Conservation (phyloP, 2,113 vertebrate genomes). For the Eleginops maclovinus region DNA sequence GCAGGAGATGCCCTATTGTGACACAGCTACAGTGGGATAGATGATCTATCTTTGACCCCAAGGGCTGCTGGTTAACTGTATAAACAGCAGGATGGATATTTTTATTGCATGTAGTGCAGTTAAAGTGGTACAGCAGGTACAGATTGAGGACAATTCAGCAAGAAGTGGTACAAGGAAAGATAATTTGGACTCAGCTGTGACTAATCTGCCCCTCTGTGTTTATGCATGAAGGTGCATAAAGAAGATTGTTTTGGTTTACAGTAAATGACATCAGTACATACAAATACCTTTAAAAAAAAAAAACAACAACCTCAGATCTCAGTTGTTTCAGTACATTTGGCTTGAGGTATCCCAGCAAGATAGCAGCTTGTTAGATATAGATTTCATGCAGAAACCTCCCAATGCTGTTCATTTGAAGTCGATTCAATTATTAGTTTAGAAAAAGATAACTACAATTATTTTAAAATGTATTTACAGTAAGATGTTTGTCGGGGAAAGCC, state of each 20-base stretch:
- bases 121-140: neutral
- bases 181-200: neutral
- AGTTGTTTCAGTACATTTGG: no score
- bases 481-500: neutral
- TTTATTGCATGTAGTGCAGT: conserved; percentile 39
- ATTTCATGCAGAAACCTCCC: no score
- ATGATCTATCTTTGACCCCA: conserved; percentile 69
- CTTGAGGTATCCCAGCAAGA: no score
- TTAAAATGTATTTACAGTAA: no score
- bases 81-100: conserved; percentile 51
- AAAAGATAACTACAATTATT: no score
- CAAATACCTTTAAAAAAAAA: no score
- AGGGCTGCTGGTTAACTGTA: conserved; percentile 59
- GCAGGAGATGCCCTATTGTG: conserved; percentile 63
- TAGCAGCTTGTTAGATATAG: no score
- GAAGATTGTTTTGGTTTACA: neutral
- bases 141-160: neutral
- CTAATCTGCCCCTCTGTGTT: neutral
- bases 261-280: neutral
- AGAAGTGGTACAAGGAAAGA: neutral
- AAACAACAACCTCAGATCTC: no score
- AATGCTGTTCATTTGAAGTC: no score
- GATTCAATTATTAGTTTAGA: no score
- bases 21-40: conserved; percentile 49
- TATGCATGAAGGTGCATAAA: no score